phyloP scores from a whole-genome alignment of 2,113 vertebrate genomes.

The Gadus macrocephalus region DNA sequence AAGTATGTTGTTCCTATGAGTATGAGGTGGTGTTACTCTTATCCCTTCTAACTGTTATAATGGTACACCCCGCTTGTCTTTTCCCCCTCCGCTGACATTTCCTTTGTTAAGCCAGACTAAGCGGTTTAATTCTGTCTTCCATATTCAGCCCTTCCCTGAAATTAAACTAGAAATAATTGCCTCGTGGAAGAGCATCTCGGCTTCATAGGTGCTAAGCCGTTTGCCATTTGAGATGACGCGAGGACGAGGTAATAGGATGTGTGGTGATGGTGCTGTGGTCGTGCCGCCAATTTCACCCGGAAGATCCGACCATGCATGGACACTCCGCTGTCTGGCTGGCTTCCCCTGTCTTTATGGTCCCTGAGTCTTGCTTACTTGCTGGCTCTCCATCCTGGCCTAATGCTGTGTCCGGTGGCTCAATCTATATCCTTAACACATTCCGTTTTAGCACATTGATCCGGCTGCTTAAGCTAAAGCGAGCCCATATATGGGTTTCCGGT shows the following conservation, averaged over 20 bases:
- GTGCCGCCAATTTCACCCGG: conserved; percentile 26
- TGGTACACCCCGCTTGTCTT: not conserved
- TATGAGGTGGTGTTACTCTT: not conserved
- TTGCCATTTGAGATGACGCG: conserved; percentile 54
- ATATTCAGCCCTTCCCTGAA: conserved; percentile 22
- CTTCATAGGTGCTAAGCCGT: conserved; percentile 50
- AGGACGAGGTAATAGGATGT: conserved; percentile 44
- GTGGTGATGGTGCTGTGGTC: conserved; percentile 20
- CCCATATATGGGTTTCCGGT: not conserved
- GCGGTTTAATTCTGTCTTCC: conserved; percentile 9
- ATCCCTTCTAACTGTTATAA: not conserved
- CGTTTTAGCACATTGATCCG: not conserved
- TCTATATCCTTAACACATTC: not conserved
- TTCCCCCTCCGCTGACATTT: conserved; percentile 8
- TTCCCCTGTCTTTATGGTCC: not conserved
- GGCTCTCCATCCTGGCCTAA: conserved; percentile 37
- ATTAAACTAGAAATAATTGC: conserved; percentile 35
- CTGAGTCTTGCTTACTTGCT: not conserved
- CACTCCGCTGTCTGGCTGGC: conserved; percentile 10
- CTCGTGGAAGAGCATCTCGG: conserved; percentile 15
- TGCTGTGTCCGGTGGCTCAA: conserved; percentile 7
- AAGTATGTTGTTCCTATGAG: not conserved
- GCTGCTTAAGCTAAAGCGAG: conserved; percentile 1
- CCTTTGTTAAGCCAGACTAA: conserved; percentile 14
- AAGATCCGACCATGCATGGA: not conserved